Conservation (phyloP, 2,113 vertebrate species). For the Oreochromis niloticus region DNA sequence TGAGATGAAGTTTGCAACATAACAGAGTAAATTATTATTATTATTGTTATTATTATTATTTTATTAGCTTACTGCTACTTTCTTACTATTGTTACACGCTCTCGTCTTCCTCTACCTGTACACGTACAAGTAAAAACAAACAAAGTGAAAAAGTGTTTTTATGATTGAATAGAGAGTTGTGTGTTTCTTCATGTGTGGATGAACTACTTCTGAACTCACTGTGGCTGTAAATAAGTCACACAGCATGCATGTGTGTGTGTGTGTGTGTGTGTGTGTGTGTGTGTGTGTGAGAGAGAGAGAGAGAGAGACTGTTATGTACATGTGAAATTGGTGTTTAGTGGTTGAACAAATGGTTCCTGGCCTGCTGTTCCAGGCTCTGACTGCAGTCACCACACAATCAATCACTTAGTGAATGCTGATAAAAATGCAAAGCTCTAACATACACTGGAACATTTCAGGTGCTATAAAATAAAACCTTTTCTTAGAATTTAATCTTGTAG, state of each 20-base stretch:
- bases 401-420: not conserved
- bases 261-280: fast-evolving
- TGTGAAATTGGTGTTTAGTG: not conserved
- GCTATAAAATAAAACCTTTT: not conserved
- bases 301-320: not conserved
- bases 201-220: not conserved
- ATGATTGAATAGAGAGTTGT: not conserved
- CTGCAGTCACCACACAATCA: not conserved
- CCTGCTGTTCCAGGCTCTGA: not conserved
- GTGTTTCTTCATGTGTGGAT: not conserved
- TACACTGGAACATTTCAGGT: not conserved
- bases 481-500: not conserved
- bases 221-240: not conserved
- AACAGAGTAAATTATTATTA: not conserved
- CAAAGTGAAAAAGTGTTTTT: not conserved
- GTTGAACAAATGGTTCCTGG: not conserved
- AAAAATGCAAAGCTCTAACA: not conserved
- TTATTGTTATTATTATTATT: not conserved
- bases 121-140: not conserved
- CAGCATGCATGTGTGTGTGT: not conserved
- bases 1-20: not conserved
- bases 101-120: not conserved
- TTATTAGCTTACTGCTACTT: not conserved
- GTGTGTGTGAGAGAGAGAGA: not conserved
- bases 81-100: not conserved